A percentile compares a stretch with the other conserved stretches of the same genome.
These are phyloP conservation scores for Sisor rabdophorus DNA, from an alignment of 2,113 vertebrate genomes.

Conservation along the genomic window DNA sequence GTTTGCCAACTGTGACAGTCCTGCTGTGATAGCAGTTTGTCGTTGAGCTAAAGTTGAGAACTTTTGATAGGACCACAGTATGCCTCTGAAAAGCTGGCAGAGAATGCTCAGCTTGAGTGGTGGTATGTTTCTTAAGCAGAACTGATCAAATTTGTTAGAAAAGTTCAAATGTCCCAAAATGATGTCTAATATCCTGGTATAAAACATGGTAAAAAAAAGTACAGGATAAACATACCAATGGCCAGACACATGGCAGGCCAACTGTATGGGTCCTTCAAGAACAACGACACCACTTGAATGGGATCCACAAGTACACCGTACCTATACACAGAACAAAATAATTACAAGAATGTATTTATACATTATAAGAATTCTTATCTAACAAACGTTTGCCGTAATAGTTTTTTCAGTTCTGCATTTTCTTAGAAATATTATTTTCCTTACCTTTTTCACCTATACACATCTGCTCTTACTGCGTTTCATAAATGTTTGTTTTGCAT, in stretches of 20 bases:
- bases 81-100: too few species aligned
- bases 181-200: not conserved
- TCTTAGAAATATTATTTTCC: not conserved
- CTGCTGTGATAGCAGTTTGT: too few species aligned
- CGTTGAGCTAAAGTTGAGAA: too few species aligned
- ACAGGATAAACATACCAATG: conserved; percentile 71
- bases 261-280: conserved; percentile 83
- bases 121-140: too few species aligned
- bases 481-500: conserved; percentile 31
- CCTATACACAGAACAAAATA: conserved; percentile 57
- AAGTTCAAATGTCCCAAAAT: too few species aligned
- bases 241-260: conserved; percentile 83
- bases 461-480: conserved; percentile 17
- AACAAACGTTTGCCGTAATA: not conserved
- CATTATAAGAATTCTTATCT: not conserved
- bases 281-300: conserved; percentile 83
- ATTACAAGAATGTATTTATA: too few species aligned
- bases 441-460: not conserved
- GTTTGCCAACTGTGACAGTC: too few species aligned
- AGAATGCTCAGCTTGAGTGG: too few species aligned
- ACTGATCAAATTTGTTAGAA: too few species aligned
- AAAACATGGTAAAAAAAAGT: not conserved
- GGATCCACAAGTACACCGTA: conserved; percentile 87
- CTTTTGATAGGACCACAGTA: too few species aligned
- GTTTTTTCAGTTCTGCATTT: not conserved